Conservation (phyloP, 2,797 vertebrate species). For the Perdix hodgsoniae region DNA sequence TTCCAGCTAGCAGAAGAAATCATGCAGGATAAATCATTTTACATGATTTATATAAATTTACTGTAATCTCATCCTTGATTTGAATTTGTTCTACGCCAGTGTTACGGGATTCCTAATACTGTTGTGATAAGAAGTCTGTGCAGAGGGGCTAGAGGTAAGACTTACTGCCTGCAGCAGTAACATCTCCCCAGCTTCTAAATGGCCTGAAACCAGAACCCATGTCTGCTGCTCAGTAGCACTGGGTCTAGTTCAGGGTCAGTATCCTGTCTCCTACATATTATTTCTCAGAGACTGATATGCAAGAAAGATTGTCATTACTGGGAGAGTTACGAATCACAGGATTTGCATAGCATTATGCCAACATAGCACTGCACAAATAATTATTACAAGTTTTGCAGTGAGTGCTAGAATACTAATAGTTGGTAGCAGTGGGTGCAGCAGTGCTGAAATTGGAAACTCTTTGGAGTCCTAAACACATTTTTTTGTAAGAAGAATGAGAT, state of each 20-base stretch:
- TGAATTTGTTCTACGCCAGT: background rate
- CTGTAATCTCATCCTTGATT: background rate
- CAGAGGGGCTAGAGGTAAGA: background rate
- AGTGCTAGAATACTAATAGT: background rate
- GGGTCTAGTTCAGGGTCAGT: background rate
- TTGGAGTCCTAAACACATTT: background rate
- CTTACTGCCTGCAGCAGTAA: background rate
- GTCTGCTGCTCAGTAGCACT: background rate
- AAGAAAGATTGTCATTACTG: background rate
- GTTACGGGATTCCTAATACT: background rate
- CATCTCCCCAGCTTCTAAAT: background rate
- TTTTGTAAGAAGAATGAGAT: background rate
- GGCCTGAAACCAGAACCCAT: background rate
- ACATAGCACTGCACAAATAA: background rate
- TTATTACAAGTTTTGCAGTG: background rate
- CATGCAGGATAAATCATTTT: no score
- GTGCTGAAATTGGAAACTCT: background rate
- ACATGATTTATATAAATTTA: background rate
- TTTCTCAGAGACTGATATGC: background rate
- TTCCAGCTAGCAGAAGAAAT: background rate
- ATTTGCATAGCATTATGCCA: background rate
- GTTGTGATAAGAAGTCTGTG: background rate
- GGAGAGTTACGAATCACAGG: background rate
- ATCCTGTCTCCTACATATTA: rapidly evolving
- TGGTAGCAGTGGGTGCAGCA: background rate